Percentiles rank a stretch among this genome's conserved stretches.
phyloP scores from a whole-genome alignment of 2,113 vertebrate species.

The Shinisaurus crocodilurus region DNA sequence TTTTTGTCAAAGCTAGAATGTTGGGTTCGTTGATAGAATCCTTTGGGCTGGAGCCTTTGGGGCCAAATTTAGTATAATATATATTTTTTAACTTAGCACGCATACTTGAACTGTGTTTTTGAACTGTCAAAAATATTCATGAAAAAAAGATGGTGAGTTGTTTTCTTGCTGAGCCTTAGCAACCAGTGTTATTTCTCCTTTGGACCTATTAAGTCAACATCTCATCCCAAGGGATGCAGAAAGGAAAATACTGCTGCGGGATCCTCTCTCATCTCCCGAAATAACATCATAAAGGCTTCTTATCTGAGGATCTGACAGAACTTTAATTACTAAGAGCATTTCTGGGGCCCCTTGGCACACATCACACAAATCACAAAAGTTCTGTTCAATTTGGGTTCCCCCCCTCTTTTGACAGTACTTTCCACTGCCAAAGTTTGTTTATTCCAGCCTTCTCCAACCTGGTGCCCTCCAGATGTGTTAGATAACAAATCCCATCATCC shows the following conservation, averaged over 20 bases:
- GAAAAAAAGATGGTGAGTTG: not conserved
- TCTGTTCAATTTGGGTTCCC: not conserved
- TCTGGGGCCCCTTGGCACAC: not conserved
- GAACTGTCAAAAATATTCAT: not conserved
- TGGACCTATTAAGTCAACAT: not conserved
- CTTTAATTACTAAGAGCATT: not conserved
- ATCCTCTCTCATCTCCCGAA: not conserved
- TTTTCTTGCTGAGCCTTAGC: not conserved
- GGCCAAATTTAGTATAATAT: not conserved
- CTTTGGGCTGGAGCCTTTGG: too few relatives aligned
- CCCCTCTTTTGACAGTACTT: not conserved
- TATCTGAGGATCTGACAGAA: not conserved
- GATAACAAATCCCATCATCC: too few relatives aligned
- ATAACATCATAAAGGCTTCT: conserved; percentile 20
- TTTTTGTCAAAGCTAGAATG: too few relatives aligned
- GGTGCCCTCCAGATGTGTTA: not conserved
- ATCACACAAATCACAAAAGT: not conserved
- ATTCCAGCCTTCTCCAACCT: too few relatives aligned
- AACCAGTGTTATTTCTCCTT: not conserved
- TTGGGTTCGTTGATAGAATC: not conserved
- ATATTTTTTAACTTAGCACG: not conserved
- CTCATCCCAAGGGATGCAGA: too few relatives aligned
- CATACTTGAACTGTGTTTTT: too few relatives aligned
- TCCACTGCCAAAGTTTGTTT: not conserved
- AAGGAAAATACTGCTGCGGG: too few relatives aligned